Evolutionary conservation across 1,140 invertebrate genomes (phyloP).

Genomic region (Drosophila teissieri): DNA sequence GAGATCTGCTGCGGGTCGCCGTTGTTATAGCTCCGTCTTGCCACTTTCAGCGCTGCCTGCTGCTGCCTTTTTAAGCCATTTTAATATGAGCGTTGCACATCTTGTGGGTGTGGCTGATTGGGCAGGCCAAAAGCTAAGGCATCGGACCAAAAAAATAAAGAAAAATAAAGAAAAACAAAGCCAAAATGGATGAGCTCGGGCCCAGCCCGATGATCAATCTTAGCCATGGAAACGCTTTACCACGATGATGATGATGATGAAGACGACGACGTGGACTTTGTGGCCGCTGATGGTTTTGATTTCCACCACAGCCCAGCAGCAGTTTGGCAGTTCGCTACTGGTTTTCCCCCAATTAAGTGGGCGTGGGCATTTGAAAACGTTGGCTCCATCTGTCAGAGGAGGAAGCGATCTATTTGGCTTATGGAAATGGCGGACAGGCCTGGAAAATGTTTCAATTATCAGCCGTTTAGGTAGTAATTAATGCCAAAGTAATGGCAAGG

Average conservation of each 20-base stretch:
- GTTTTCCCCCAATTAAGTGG: slow-evolving; percentile 68
- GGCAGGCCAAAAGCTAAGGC: slow-evolving; percentile 30
- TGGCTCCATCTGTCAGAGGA: slow-evolving; percentile 47
- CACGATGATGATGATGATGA: slow-evolving; percentile 44
- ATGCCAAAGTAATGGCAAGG: slow-evolving; percentile 30
- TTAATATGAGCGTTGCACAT: slow-evolving; percentile 60
- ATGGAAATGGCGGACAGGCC: slow-evolving; percentile 61
- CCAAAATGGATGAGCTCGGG: slow-evolving; percentile 67
- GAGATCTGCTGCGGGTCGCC: slow-evolving; percentile 26
- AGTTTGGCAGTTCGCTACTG: slow-evolving; percentile 59
- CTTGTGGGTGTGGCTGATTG: slow-evolving; percentile 80
- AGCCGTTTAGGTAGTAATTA: slow-evolving; percentile 34
- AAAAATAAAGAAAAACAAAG: slow-evolving; percentile 3
- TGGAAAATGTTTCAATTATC: slow-evolving; percentile 71
- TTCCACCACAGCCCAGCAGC: slow-evolving; percentile 54
- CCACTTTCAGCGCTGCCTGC: slow-evolving; percentile 50
- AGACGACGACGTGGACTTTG: slow-evolving; percentile 49
- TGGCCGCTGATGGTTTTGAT: slow-evolving; percentile 64
- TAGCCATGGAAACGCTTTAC: slow-evolving; percentile 60
- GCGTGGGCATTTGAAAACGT: slow-evolving; percentile 71
- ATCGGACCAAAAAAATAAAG: slow-evolving; percentile 12
- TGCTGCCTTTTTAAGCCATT: slow-evolving; percentile 61
- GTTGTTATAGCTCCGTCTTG: slow-evolving; percentile 54
- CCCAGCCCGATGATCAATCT: slow-evolving; percentile 72
- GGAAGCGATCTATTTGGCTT: slow-evolving; percentile 71